phyloP scores from a whole-genome alignment of 2,113 vertebrate genomes.

The Macrotus californicus region DNA sequence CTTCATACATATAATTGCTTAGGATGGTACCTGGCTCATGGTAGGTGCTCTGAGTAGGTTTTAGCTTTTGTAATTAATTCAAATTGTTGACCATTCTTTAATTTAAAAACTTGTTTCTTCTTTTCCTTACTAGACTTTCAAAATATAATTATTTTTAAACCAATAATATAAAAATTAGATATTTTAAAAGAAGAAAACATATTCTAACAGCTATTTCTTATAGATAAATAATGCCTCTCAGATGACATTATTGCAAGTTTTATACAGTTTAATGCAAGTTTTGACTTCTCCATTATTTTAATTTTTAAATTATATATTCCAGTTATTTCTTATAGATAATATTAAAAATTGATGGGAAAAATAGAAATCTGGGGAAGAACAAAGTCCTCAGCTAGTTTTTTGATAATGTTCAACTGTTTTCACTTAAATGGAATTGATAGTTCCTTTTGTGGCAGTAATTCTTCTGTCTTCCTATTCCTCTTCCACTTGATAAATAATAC shows the following conservation, averaged over 20 bases:
- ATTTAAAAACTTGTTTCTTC: not conserved
- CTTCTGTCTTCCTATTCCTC: not conserved
- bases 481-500: not conserved
- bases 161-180: conserved; percentile 22
- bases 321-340: conserved; percentile 22
- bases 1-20: not conserved
- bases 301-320: conserved; percentile 21
- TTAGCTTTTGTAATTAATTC: not conserved
- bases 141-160: not conserved
- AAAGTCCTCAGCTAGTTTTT: not conserved
- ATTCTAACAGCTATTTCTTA: not conserved
- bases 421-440: not conserved
- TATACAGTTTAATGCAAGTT: not conserved
- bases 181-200: conserved; percentile 19
- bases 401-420: not conserved
- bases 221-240: not conserved
- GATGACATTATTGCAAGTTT: not conserved
- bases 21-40: not conserved
- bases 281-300: conserved; percentile 11
- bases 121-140: not conserved
- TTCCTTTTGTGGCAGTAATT: not conserved
- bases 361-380: not conserved
- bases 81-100: not conserved
- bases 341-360: conserved; percentile 9
- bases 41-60: not conserved